These are phyloP conservation scores for Sipha flava DNA, from an alignment of 1,140 invertebrate species.

Conservation along the genomic window DNA sequence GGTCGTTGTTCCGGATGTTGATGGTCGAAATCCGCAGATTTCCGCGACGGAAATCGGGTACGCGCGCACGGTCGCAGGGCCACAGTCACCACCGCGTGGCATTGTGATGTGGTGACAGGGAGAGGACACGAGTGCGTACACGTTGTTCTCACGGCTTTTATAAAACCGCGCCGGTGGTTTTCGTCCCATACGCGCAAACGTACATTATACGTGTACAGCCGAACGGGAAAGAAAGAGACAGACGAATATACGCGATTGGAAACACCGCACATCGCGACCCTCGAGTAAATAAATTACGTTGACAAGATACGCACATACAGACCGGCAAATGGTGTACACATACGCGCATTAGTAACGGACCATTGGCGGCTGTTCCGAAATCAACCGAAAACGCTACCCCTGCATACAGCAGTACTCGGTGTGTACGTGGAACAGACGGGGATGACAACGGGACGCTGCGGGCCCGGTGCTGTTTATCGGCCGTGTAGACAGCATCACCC, in stretches of 20 bases:
- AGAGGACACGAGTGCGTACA: not conserved
- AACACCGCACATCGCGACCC: not conserved
- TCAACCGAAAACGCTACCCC: not conserved
- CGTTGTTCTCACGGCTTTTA: not conserved
- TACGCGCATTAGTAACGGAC: not conserved
- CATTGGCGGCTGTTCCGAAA: not conserved
- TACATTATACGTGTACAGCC: not conserved
- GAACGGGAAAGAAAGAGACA: not conserved
- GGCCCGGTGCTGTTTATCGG: conserved; percentile 18
- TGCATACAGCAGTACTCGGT: no score
- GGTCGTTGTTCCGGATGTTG: no score
- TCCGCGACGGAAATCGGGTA: no score
- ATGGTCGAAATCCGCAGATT: no score
- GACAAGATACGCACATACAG: conserved; percentile 8
- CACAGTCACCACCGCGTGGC: not conserved
- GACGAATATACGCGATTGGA: conserved; percentile 12
- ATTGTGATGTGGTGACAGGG: no score
- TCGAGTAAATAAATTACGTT: conserved; percentile 18
- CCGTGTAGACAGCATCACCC: conserved; percentile 5
- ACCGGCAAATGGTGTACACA: not conserved
- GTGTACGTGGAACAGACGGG: no score
- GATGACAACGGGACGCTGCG: no score
- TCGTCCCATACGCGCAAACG: not conserved
- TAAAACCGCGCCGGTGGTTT: not conserved
- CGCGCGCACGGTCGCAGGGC: no score